Conservation (phyloP, 1,140 invertebrate genomes). For the Fopius arisanus region DNA sequence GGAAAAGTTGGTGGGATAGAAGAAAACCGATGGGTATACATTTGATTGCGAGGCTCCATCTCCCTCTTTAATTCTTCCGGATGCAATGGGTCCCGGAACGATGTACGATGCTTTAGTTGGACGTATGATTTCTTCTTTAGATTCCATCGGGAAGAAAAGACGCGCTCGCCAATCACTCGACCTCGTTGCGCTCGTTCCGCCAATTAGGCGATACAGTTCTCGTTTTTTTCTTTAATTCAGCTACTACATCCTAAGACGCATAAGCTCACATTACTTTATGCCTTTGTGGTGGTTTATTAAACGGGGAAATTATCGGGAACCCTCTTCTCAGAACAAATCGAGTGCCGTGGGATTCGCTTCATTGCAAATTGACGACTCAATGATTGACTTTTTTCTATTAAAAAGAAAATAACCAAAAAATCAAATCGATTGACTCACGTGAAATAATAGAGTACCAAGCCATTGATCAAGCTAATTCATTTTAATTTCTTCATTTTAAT, state of each 20-base stretch:
- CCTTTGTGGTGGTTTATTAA: conserved; percentile 44
- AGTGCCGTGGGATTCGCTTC: conserved; percentile 26
- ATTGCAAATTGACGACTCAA: background rate
- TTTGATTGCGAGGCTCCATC: too few relatives aligned
- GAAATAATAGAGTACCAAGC: too few relatives aligned
- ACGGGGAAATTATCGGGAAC: conserved; percentile 39
- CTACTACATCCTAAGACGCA: background rate
- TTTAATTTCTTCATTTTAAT: too few relatives aligned
- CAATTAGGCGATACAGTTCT: conserved; percentile 50
- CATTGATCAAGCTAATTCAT: too few relatives aligned
- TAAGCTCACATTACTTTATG: conserved; percentile 20
- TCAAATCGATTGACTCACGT: too few relatives aligned
- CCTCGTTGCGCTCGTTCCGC: conserved; percentile 59
- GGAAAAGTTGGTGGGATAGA: too few relatives aligned
- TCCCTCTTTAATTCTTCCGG: too few relatives aligned
- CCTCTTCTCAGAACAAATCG: conserved; percentile 49
- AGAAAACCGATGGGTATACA: too few relatives aligned
- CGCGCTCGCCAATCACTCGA: conserved; percentile 53
- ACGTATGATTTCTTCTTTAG: background rate
- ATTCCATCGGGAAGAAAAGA: conserved; percentile 42
- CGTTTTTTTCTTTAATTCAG: background rate
- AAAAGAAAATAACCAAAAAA: too few relatives aligned
- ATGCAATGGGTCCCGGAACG: background rate
- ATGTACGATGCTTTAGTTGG: background rate
- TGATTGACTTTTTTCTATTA: background rate